Conservation (phyloP, 37 sponge, comb jelly and placozoan species). For the Trichoplax adhaerens region DNA sequence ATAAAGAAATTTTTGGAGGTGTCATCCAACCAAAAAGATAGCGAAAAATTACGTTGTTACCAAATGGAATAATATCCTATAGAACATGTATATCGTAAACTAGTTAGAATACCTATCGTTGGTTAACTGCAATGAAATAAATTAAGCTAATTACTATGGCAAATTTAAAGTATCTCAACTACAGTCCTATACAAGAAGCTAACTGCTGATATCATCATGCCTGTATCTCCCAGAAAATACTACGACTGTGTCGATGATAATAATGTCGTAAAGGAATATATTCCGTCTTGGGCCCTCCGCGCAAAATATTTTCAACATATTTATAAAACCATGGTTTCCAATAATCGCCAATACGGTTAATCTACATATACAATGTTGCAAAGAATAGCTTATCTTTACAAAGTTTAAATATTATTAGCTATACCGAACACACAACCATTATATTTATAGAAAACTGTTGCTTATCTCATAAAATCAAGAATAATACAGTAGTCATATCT, state of each 20-base stretch:
- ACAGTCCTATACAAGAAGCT: no score
- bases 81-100: no score
- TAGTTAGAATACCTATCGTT: no score
- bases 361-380: background rate
- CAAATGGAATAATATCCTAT: constrained; percentile 8
- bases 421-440: no score
- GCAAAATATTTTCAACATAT: constrained; percentile 3
- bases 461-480: no score
- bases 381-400: background rate
- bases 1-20: constrained; percentile 8
- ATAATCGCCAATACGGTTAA: constrained; percentile 2
- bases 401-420: no score
- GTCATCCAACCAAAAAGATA: constrained; percentile 13
- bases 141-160: no score
- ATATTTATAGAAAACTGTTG: no score
- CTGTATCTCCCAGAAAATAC: constrained; percentile 12
- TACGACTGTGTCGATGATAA: constrained; percentile 4
- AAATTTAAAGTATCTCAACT: no score
- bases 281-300: background rate
- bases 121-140: no score
- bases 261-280: constrained; percentile 7
- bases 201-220: no score
- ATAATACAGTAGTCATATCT: no score
- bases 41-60: constrained; percentile 7
- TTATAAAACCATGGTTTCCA: constrained; percentile 16